Base-by-base conservation (phyloP, 2,888 invertebrate species). In the Amblyjoppa fuscipennis region DNA sequence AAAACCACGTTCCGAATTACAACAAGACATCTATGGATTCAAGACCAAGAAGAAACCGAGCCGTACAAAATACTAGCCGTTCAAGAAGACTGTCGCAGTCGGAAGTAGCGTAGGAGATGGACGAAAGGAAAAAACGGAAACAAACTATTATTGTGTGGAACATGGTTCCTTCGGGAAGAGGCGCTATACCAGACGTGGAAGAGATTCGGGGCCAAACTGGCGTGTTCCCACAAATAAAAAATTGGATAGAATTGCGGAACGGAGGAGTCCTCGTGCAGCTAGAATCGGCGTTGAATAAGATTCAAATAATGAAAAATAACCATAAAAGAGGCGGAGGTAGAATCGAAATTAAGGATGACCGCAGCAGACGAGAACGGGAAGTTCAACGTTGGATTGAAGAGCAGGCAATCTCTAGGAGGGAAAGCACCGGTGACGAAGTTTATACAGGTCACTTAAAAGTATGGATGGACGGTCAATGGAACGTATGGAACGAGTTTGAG, bases 281-380 rank as follows among this genome's bases (percentile, higher is more conserved):
- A 13, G 34, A 34, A 7, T 71, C 71, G 28, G n/a, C n/a, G 2
- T n/a, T 25, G 34, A 49, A 71, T 16, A 53, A 71, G 53, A 34
- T 34, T 7, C 16, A 34, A 25, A n/a, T 71, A 16, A 71, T 71
- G 34, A 34, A 51, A 34, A 13, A 25, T 49, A 69, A 16, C 25
- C 20, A 45, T 11, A n/a, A 49, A 25, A 25, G 20, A 41, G 9
- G 49, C 6, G 69, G 49, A 20, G 69, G 69, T 34, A 9, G 20
- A 25, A 3, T 11, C 49, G 11, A 31, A 53, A 34, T 71, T n/a
- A 16, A 11, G 31, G 70, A 71, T 31, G 70, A 71, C 34, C 16
- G 70, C 16, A 71, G 51, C 51, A 51, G 51, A 51, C 53, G 70
- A 16, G 70, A 71, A 34, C 25, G 20, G 34, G 53, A 53, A n/a